These are phyloP conservation scores for Temnothorax longispinosus DNA, from an alignment of 1,140 invertebrate species.

Conservation along the genomic window DNA sequence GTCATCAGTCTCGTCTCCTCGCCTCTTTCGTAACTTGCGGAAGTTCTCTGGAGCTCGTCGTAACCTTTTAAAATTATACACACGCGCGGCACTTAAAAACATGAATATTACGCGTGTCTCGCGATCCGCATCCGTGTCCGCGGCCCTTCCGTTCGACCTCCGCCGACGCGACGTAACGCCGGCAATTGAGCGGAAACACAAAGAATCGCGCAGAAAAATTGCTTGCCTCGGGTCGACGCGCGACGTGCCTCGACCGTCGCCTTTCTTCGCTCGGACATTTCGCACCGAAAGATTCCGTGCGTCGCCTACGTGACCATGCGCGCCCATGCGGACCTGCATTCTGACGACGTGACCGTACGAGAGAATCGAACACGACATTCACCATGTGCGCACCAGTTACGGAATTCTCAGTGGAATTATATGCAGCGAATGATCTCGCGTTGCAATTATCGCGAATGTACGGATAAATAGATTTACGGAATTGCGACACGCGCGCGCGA, in stretches of 20 bases:
- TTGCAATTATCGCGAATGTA: background rate
- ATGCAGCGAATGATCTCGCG: background rate
- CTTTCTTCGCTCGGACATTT: constrained; percentile 1
- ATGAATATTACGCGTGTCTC: background rate
- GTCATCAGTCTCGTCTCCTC: background rate
- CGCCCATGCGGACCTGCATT: background rate
- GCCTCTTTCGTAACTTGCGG: background rate
- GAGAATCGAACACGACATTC: background rate
- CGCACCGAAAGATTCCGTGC: constrained; percentile 36
- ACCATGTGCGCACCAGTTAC: background rate
- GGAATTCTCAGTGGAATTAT: constrained; percentile 20
- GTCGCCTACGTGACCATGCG: constrained; percentile 29
- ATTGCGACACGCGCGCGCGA: background rate
- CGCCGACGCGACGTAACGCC: background rate
- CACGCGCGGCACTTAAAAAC: background rate
- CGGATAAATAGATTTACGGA: constrained; percentile 23
- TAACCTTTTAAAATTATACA: background rate
- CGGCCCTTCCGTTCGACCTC: background rate
- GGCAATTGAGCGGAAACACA: constrained; percentile 69
- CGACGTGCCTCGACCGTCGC: constrained; percentile 22
- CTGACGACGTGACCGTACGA: background rate
- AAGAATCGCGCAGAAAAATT: constrained; percentile 60
- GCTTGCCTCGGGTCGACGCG: constrained; percentile 13
- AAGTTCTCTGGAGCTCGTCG: background rate
- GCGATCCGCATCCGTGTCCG: background rate